Base-by-base conservation (phyloP, 2,797 vertebrate genomes). In the Enteromius paludinosus region DNA sequence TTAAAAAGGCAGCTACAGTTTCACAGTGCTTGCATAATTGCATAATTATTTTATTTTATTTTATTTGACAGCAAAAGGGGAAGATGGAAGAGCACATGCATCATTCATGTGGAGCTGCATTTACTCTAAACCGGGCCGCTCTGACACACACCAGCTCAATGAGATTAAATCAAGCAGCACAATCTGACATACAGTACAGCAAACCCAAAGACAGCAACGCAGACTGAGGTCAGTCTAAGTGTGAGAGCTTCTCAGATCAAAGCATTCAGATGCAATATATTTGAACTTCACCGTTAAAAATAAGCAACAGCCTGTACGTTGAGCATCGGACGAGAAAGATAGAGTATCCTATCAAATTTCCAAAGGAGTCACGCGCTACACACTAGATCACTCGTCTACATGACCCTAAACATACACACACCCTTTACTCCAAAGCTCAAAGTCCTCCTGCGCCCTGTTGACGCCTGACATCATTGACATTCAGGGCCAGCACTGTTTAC, bases 401-500 rank as follows among this genome's bases (percentile, higher is more conserved):
- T 71, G 76, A 79, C 30, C 78, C 52, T 23, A 28, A 20, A 43
- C 30, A 25, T 33, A 76, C 41, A 74, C 65, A 80, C 80, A 38
- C 56, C 25, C 30, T 25, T 68, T 49, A 25, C 41, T 73, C 65
- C 52, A 17, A 61, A 54, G 54, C 52, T 43, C 64, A 54, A 85
- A 76, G 69, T 56, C 47, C 68, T 8, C 14, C 35, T 1, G 14
- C 38, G 20, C 20, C 7, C 10, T 25, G 25, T 43, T 74, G 56
- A 73, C 5, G 4, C 20, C 74, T 81, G 23, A 82, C 85, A 84
- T 86, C 78, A 75, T 68, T 79, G 74, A 72, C 43, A 86, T 87
- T 85, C 84, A 79, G 59, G 78, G 68, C 77, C 79, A 71, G 62
- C 33, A 45, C 66, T 83, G 86, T 88, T 87, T 85, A 86, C 86